Conservation (phyloP, 2,888 invertebrate species). For the Orthosia incerta region DNA sequence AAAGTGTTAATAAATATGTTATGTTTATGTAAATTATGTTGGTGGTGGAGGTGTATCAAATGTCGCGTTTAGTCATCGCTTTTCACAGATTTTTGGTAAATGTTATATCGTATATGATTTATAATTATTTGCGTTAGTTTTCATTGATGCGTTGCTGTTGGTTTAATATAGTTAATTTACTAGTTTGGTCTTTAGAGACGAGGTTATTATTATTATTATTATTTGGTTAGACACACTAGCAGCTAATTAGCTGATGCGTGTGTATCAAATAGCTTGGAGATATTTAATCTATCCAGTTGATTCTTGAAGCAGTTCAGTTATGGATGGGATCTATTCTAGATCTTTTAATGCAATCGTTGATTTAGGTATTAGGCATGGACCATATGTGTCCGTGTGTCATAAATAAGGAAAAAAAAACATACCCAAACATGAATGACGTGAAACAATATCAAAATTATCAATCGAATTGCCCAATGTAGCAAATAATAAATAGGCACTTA, state of each 20-base stretch:
- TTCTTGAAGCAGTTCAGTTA: too few relatives aligned
- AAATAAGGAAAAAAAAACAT: not conserved
- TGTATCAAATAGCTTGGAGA: too few relatives aligned
- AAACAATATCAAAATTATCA: not conserved
- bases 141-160: not conserved
- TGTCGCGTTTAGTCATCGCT: constrained; percentile 26
- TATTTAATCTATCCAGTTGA: too few relatives aligned
- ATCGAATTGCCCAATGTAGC: not conserved
- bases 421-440: not conserved
- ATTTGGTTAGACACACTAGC: too few relatives aligned
- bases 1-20: constrained; percentile 28
- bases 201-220: too few relatives aligned
- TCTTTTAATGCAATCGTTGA: not conserved
- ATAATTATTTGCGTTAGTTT: not conserved
- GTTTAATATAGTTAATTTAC: not conserved
- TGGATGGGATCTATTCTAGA: not conserved
- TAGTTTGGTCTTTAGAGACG: not conserved
- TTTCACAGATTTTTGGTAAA: not conserved
- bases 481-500: not conserved
- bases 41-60: constrained; percentile 30
- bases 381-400: not conserved
- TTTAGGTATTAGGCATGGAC: not conserved
- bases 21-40: constrained; percentile 39
- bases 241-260: too few relatives aligned
- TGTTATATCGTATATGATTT: not conserved